Evolutionary conservation across 2,888 invertebrate species (phyloP), one percentile per base, ranked within the genome.

Genomic region (Drosophila limbata): DNA sequence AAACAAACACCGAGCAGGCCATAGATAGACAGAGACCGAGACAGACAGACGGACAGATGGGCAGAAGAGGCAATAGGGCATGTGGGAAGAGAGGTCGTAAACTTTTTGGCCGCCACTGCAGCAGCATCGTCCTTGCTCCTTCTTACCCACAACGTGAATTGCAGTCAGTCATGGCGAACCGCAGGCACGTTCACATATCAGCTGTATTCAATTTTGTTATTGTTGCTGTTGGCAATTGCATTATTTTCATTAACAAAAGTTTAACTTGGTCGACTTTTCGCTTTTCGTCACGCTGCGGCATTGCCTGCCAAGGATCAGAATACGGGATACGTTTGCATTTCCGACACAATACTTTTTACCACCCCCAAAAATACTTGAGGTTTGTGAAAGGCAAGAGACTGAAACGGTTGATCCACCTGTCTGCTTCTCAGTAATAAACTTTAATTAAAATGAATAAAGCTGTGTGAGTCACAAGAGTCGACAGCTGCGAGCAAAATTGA

Each of bases 181-280:
- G 47, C 84, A 84, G 81, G 87, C 84, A 89, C 84, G 82, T 84
- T 89, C 89, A 89, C 88, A 87, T 88, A 89, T 84, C 82, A 84
- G 65, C 40, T 73, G 81, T 71, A 78, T 50, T 47, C 68, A 39
- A 47, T 40, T 25, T 55, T 56, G 63, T 33, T 47, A 28, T 9
- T 39, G 70, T 53, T 70, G 17, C 67, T 69, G 51, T 65, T 68
- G 69, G 42, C 13, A 88, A 84, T 86, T 88, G 82, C 82, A 89
- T 89, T 84, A 81, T 87, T 84, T 84, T 84, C 79, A 84, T 89
- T 89, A 84, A 84, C 76, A 89, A 87, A 81, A 89, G 87, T 87
- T 88, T 4, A 86, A 69, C 62, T 77, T 64, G 81, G 56, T 51
- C 65, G 33, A 76, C 51, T 48, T 64, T 47, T 52, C 25, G 60